Base-by-base conservation (phyloP, 1,140 invertebrate genomes). In the Drosophila teissieri region DNA sequence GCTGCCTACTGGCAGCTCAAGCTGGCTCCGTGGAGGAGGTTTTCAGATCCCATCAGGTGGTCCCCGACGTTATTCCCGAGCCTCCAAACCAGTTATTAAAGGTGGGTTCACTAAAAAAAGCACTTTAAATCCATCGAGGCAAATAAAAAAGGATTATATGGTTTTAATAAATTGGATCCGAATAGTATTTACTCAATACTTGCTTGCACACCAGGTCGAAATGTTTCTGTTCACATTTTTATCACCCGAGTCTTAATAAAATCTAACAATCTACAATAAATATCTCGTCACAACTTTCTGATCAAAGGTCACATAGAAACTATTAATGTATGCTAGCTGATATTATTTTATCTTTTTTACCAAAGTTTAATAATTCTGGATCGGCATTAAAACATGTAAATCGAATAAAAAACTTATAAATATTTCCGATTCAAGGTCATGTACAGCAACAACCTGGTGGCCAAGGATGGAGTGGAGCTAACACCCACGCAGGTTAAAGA, bases 401-500 rank as follows among this genome's bases (percentile, higher is more conserved):
- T 10, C 8, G 15, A 14, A 4, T 12, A 31, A 49, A 19, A 4
- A 10, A 45, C 1, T n/a, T 3, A 14, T 0, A 45, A 46, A 14
- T 6, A 48, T 53, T 57, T 65, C 48, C 15, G 51, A 34, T 80
- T 54, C 78, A 72, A 90, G 90, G 65, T 91, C 11, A 83, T 57
- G 0, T 96, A 96, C 89, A 93, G 93, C 0, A 93, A 93, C 70
- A 93, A 93, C 12, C 83, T 94, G 0, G 90, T 90, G 8, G 94
- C 95, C 2, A 92, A 95, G n/a, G 79, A 94, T 42, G 96, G 96
- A 4, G 95, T 95, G 80, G 94, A 94, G 75, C 86, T 96, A 44
- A 94, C 95, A 72, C 94, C 94, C 4, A 95, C 95, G 0, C 94
- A 95, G 80, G 96, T 96, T 0, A 96, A 96, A 88, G 93, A 95